A percentile compares a stretch with the other conserved stretches of the same genome.
Evolutionary conservation across 1,140 invertebrate species (phyloP).

Genomic region (Danaus melanippus): DNA sequence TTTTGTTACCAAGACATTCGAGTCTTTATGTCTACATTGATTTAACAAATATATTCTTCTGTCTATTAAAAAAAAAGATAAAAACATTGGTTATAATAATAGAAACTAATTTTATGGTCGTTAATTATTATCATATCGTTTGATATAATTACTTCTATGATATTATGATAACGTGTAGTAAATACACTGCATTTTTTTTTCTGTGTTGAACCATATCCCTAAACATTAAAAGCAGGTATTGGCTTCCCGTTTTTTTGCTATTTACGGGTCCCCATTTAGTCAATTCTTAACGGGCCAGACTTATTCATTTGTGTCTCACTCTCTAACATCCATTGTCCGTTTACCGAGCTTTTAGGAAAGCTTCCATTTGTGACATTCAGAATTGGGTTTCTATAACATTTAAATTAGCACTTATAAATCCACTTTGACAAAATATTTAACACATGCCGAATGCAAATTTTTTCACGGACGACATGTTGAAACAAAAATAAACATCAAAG

Average conservation of each 20-base stretch:
- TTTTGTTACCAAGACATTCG: slow-evolving; percentile 62
- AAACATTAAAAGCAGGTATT: slow-evolving; percentile 45
- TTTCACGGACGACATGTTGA: slow-evolving; percentile 10
- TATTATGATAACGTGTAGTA: not conserved
- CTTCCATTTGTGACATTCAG: slow-evolving; percentile 3
- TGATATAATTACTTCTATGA: not conserved
- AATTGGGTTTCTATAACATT: not conserved
- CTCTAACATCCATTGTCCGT: slow-evolving; percentile 16
- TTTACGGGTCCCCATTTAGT: slow-evolving; percentile 23
- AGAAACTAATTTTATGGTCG: no score
- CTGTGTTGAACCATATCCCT: slow-evolving; percentile 9
- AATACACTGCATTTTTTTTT: slow-evolving; percentile 7
- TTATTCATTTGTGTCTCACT: slow-evolving; percentile 28
- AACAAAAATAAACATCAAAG: slow-evolving; percentile 28
- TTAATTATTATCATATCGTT: not conserved
- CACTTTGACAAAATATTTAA: no score
- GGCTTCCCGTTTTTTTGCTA: slow-evolving; percentile 47
- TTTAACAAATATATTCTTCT: slow-evolving; percentile 4
- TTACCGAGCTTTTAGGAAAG: slow-evolving; percentile 10
- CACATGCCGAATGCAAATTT: no score
- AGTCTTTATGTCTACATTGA: slow-evolving; percentile 30
- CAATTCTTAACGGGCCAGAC: slow-evolving; percentile 22
- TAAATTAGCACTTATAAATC: no score
- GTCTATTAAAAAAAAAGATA: slow-evolving; percentile 10
- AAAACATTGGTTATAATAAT: not conserved